Percentiles rank a stretch among this genome's conserved stretches.
phyloP scores from a whole-genome alignment of 2,888 invertebrate species.

The Phoronis australis region DNA sequence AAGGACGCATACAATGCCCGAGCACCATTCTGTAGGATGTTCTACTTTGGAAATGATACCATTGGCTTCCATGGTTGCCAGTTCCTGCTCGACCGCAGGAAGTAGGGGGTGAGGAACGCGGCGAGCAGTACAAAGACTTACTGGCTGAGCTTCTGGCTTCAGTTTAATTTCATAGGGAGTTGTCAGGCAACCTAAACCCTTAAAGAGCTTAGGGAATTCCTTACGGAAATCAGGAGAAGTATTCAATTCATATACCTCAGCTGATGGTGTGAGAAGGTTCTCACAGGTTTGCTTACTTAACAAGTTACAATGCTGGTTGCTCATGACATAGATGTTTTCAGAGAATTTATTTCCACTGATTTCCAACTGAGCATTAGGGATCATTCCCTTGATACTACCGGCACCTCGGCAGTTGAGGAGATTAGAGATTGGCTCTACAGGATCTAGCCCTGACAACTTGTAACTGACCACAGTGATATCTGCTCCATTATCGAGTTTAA shows the following conservation, averaged over 20 bases:
- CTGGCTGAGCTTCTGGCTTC: constrained; percentile 22
- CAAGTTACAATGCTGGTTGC: too few species aligned
- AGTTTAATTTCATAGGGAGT: too few species aligned
- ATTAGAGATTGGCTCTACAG: not conserved
- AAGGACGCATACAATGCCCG: constrained; percentile 34
- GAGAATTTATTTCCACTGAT: not conserved
- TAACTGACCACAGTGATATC: constrained; percentile 7
- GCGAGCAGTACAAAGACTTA: constrained; percentile 26
- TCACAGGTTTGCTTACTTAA: too few species aligned
- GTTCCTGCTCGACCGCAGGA: constrained; percentile 26
- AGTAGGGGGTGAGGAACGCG: constrained; percentile 33
- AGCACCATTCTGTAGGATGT: too few species aligned
- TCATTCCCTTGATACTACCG: not conserved
- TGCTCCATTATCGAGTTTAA: constrained; percentile 20
- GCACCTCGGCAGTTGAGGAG: too few species aligned
- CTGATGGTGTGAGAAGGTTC: too few species aligned
- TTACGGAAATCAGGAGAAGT: not conserved
- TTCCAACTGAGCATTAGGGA: too few species aligned
- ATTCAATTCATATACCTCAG: not conserved
- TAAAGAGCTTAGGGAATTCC: too few species aligned
- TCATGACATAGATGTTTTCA: not conserved
- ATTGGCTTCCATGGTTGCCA: constrained; percentile 32
- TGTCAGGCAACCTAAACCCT: constrained; percentile 3
- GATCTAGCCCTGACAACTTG: not conserved
- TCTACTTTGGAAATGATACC: too few species aligned